Base-by-base conservation (phyloP, 2,888 invertebrate genomes). In the Macrophya annulata region DNA sequence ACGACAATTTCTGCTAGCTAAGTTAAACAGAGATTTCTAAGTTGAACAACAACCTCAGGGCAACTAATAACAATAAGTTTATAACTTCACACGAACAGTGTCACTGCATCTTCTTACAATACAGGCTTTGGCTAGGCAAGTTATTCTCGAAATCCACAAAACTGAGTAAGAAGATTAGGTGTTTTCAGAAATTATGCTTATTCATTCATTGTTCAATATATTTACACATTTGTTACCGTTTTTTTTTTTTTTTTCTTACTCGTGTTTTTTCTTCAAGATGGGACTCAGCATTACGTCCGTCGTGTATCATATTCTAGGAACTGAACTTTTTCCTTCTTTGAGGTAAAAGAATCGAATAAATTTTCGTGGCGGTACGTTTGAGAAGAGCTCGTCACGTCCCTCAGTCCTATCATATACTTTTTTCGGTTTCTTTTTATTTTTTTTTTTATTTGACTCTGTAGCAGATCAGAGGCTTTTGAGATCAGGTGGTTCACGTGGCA, bases 401-500 rank as follows among this genome's bases (percentile, higher is more conserved):
- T 43, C 43, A 9, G 21, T 74, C n/a, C 71, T 72, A 43, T 37
- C 31, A 79, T 81, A 40, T 62, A 43, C 43, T 62, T 43, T n/a
- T 10, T 15, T 21, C 62, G 8, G 51, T 79, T 59, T 15, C n/a
- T 12, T 59, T 43, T 79, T n/a, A 31, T 81, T 62, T 17, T 59
- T 6, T 15, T 59, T 17, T 43, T 81, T 43, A 81, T 81, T 62
- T 43, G 21, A 62, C 59, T 62, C 25, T 62, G 43, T 59, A 40
- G 21, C 43, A 43, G 59, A 62, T 81, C 81, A 81, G 81, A 81
- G 81, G 62, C 81, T 62, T 81, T 62, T 81, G 81, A 62, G 81
- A 62, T 81, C 62, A 62, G 62, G 37, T 81, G 81, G 59, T 62
- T 62, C 40, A 37, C 59, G 62, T 62, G 62, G 31, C 31, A 59